These are phyloP conservation scores for Agrypnia vestita DNA, from an alignment of 1,140 invertebrate genomes.

Conservation along the genomic window DNA sequence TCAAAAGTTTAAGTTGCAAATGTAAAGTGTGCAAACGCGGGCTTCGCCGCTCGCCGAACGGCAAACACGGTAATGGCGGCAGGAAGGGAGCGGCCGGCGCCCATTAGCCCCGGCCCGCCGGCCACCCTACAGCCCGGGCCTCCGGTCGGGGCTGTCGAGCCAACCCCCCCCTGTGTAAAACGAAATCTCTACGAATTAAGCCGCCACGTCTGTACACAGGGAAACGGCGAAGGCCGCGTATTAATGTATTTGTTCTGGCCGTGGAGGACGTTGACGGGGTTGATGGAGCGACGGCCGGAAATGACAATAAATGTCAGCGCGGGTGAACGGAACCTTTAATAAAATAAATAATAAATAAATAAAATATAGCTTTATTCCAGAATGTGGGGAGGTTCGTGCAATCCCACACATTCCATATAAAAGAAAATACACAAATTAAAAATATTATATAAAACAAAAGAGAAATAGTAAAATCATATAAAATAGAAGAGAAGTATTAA, in stretches of 20 bases:
- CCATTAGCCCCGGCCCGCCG: not conserved
- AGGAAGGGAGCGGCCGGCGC: not conserved
- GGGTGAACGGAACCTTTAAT: not conserved
- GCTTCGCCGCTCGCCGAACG: not conserved
- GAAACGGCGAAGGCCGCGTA: not conserved
- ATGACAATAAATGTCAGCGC: slow-evolving; percentile 39
- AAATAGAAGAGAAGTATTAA: no score
- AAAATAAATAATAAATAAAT: no score
- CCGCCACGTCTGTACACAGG: no score
- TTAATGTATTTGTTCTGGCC: slow-evolving; percentile 1
- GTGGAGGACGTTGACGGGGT: not conserved
- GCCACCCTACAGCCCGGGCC: not conserved
- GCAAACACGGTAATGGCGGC: slow-evolving; percentile 21
- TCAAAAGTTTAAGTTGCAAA: not conserved
- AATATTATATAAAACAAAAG: no score
- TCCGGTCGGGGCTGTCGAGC: no score
- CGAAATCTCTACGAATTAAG: no score
- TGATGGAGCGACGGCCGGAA: slow-evolving; percentile 33
- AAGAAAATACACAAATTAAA: no score
- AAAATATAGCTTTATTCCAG: no score
- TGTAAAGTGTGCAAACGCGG: slow-evolving; percentile 20
- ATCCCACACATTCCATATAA: no score
- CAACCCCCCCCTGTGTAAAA: no score
- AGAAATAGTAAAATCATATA: no score
- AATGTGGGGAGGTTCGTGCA: no score